Evolutionary conservation across 2,797 vertebrate genomes (phyloP).

Genomic region (Rhynchotus rufescens): DNA sequence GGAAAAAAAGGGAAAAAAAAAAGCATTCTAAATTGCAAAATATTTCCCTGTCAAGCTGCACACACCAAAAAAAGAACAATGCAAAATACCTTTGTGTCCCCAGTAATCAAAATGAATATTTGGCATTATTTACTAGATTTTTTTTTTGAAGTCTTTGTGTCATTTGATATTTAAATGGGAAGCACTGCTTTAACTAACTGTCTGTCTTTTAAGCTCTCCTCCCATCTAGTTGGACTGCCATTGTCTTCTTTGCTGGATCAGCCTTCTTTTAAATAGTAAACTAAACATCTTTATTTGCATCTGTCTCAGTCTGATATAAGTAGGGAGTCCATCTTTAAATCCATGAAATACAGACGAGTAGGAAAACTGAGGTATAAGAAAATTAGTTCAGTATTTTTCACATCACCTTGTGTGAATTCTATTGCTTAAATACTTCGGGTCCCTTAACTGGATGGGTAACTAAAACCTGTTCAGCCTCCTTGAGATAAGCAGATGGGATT

Average conservation of each 20-base stretch:
- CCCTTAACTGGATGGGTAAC: neutral
- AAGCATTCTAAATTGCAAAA: neutral
- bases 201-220: neutral
- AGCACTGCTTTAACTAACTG: neutral
- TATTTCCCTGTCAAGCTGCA: neutral
- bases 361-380: neutral
- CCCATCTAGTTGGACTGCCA: neutral
- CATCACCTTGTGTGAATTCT: neutral
- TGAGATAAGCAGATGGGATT: constrained; percentile 45
- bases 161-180: neutral
- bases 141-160: neutral
- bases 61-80: neutral
- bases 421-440: neutral
- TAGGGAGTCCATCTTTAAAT: neutral
- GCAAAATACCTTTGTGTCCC: neutral
- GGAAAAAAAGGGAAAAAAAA: too few species aligned
- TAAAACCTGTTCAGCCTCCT: constrained; percentile 38
- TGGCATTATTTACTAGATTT: neutral
- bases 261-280: neutral
- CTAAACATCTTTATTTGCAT: neutral
- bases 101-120: neutral
- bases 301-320: neutral
- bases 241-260: neutral
- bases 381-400: neutral
- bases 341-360: neutral